phyloP scores from a whole-genome alignment of 2,113 vertebrate species.

The Sceloporus undulatus region DNA sequence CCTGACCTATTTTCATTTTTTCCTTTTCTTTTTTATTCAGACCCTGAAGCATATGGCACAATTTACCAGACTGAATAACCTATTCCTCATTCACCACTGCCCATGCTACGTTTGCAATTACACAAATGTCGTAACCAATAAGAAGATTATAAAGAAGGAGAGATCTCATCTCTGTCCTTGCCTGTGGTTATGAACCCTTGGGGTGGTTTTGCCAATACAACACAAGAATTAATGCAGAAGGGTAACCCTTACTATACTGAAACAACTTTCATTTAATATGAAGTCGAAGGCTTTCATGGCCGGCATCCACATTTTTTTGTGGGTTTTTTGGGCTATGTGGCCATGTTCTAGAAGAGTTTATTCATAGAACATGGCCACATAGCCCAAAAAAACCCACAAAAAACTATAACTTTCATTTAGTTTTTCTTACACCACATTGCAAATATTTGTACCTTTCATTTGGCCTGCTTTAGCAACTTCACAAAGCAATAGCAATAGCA shows the following conservation, averaged over 20 bases:
- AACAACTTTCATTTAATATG: neutral
- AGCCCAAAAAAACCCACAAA: no score
- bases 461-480: neutral
- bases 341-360: no score
- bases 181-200: neutral
- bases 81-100: neutral
- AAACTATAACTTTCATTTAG: neutral
- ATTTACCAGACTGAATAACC: neutral
- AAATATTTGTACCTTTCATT: neutral
- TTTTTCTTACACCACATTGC: neutral
- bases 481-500: neutral
- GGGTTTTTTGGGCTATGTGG: no score
- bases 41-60: neutral
- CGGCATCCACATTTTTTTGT: no score
- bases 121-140: neutral
- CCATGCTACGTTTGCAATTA: neutral
- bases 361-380: no score
- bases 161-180: neutral
- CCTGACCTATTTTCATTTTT: neutral
- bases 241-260: neutral
- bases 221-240: neutral
- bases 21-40: no score
- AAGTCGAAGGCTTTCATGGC: no score
- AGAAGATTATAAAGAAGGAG: neutral
- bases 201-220: neutral